A percentile compares a stretch with the other conserved stretches of the same genome.
Conservation (phyloP, 2,113 vertebrate species). For the Xyliphius kryptos region DNA sequence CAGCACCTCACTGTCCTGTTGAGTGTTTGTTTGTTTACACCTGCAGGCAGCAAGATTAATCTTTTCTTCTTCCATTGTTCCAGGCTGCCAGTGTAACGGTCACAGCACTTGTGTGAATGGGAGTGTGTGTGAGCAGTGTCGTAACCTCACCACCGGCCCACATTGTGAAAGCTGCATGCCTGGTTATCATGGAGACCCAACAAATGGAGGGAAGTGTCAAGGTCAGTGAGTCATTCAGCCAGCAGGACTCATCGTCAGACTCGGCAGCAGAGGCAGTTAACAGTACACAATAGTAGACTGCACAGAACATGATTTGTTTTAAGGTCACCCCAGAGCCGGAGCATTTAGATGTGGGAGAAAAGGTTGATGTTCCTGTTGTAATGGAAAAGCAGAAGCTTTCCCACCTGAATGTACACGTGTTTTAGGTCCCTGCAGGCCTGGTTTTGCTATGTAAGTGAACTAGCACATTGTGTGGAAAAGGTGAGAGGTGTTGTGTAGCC, state of each 20-base stretch:
- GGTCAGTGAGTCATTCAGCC: conserved; percentile 63
- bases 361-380: background rate
- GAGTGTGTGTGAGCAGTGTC: conserved; percentile 91
- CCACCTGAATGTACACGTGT: background rate
- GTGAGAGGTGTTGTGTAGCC: background rate
- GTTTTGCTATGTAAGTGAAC: background rate
- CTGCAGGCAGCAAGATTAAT: background rate
- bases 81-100: conserved; percentile 96
- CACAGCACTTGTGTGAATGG: conserved; percentile 92
- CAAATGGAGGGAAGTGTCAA: conserved; percentile 94
- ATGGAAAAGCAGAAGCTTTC: background rate
- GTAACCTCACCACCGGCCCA: conserved; percentile 88
- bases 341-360: no score
- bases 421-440: background rate
- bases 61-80: conserved; percentile 5
- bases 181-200: conserved; percentile 92
- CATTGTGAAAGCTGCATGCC: conserved; percentile 95
- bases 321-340: no score
- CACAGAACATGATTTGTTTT: no score
- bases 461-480: background rate
- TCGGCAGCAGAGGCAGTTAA: no score
- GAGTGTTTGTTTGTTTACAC: no score
- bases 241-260: no score
- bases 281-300: no score
- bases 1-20: no score